Percentiles rank a stretch among this genome's conserved stretches.
Evolutionary conservation across 1,140 invertebrate genomes (phyloP).

Genomic region (Sinella curviseta): DNA sequence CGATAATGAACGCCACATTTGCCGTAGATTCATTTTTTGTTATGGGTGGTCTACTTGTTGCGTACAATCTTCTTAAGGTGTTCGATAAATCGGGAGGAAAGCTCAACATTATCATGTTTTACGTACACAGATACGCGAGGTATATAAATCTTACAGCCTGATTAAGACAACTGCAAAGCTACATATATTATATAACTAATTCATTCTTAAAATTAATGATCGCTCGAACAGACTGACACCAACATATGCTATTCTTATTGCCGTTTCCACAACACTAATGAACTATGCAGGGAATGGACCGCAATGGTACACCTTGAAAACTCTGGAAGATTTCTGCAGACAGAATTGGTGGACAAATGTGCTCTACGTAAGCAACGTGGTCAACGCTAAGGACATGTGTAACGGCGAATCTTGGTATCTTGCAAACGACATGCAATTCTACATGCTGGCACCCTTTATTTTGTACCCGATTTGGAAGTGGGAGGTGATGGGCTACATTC

Average conservation of each 20-base stretch:
- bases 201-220: too few species aligned
- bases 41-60: background rate
- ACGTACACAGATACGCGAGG: background rate
- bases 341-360: constrained; percentile 8
- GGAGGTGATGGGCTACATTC: constrained; percentile 62
- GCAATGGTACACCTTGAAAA: constrained; percentile 63
- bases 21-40: background rate
- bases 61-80: background rate
- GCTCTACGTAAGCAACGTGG: constrained; percentile 19
- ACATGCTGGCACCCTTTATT: constrained; percentile 68
- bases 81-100: background rate
- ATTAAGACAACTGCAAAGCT: too few species aligned
- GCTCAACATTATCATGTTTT: background rate
- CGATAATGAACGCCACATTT: background rate
- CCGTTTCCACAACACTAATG: constrained; percentile 69
- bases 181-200: too few species aligned
- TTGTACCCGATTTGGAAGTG: constrained; percentile 67
- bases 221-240: too few species aligned
- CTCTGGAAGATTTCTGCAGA: background rate
- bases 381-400: constrained; percentile 60
- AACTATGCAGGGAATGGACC: constrained; percentile 68
- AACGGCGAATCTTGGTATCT: constrained; percentile 74
- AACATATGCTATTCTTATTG: constrained; percentile 66
- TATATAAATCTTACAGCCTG: too few species aligned
- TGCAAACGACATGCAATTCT: constrained; percentile 79